These are phyloP conservation scores for Drosophila quadrilineata DNA, from an alignment of 1,140 invertebrate genomes.

Conservation along the genomic window DNA sequence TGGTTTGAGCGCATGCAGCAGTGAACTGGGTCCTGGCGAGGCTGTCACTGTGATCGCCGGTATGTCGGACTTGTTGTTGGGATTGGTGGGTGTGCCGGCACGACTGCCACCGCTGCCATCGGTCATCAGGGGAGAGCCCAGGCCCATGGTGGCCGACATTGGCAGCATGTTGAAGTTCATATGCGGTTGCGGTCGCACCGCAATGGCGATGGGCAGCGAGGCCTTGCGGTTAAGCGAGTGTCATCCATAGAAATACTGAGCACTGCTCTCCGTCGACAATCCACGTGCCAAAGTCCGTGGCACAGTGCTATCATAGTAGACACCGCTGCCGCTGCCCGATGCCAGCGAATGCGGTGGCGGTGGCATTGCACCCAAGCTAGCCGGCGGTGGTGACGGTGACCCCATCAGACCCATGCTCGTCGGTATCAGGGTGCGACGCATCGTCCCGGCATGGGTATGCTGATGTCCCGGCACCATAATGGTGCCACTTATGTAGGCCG, in stretches of 20 bases:
- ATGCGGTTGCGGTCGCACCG: slow-evolving; percentile 41
- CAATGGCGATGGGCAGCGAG: slow-evolving; percentile 61
- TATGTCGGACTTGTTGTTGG: slow-evolving; percentile 44
- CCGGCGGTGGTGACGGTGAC: slow-evolving; percentile 42
- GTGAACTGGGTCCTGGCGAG: slow-evolving; percentile 32
- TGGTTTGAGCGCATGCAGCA: slow-evolving; percentile 24
- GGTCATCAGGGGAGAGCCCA: neutral
- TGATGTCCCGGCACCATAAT: slow-evolving; percentile 59
- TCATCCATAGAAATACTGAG: slow-evolving; percentile 65
- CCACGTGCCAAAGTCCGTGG: slow-evolving; percentile 51
- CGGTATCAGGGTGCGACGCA: slow-evolving; percentile 55
- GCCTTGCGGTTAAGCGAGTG: slow-evolving; percentile 63
- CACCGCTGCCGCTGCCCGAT: slow-evolving; percentile 27
- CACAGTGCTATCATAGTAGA: slow-evolving; percentile 63
- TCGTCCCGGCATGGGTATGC: slow-evolving; percentile 46
- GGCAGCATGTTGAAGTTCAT: slow-evolving; percentile 55
- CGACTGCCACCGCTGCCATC: slow-evolving; percentile 26
- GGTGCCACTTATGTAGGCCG: slow-evolving; percentile 55
- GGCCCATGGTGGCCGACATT: slow-evolving; percentile 50
- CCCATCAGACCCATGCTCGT: slow-evolving; percentile 64
- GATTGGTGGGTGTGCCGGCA: slow-evolving; percentile 41
- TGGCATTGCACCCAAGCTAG: slow-evolving; percentile 9
- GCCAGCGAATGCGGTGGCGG: slow-evolving; percentile 40
- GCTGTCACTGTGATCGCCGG: slow-evolving; percentile 62
- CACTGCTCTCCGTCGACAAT: slow-evolving; percentile 52